phyloP scores from a whole-genome alignment of 2,888 invertebrate species.

The Catocala nupta region DNA sequence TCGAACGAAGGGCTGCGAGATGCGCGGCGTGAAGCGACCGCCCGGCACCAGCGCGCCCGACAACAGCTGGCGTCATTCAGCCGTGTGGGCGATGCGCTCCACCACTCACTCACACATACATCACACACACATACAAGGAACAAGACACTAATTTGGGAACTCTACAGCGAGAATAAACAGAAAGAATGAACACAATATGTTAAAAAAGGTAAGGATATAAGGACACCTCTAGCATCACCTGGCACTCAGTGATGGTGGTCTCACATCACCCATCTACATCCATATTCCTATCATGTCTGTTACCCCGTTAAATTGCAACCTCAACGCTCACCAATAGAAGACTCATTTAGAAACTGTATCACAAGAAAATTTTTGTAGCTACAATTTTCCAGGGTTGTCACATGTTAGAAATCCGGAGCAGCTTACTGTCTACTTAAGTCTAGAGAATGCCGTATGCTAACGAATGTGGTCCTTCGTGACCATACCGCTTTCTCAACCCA shows the following conservation, averaged over 20 bases:
- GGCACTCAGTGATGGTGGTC: conserved; percentile 62
- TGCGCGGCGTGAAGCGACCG: conserved; percentile 25
- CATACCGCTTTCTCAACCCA: conserved; percentile 80
- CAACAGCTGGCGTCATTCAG: conserved; percentile 67
- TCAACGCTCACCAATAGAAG: conserved; percentile 31
- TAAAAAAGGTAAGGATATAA: conserved; percentile 18
- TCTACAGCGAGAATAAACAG: not conserved
- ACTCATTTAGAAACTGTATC: conserved; percentile 10
- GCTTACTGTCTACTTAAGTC: conserved; percentile 79
- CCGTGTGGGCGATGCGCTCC: conserved; percentile 68
- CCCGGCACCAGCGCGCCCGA: conserved; percentile 44
- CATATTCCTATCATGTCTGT: conserved; percentile 73
- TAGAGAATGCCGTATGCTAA: conserved; percentile 81
- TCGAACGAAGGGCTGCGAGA: conserved; percentile 14
- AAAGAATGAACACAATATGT: conserved; percentile 14
- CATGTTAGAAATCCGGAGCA: conserved; percentile 73
- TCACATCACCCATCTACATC: conserved; percentile 71
- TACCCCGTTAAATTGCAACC: conserved; percentile 75
- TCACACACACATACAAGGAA: not conserved
- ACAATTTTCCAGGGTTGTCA: conserved; percentile 72
- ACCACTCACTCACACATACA: conserved; percentile 46
- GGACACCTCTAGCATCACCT: conserved; percentile 20
- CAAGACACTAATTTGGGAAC: not conserved
- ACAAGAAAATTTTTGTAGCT: conserved; percentile 48
- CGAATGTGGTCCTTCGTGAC: conserved; percentile 66